phyloP scores from a whole-genome alignment of 2,113 vertebrate species.

The Gavia stellata region DNA sequence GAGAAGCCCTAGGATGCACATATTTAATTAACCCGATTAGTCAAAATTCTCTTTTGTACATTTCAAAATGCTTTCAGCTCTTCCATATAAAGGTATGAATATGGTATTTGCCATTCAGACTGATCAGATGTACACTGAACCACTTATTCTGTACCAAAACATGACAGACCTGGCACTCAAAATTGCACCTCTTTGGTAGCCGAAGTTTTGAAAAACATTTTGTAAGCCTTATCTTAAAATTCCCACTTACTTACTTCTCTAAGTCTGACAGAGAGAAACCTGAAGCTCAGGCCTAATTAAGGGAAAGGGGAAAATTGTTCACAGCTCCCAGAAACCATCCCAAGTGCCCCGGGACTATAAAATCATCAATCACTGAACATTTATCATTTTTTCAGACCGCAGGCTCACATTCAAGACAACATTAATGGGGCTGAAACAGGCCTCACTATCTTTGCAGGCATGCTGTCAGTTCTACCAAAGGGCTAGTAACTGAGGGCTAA shows the following conservation, averaged over 20 bases:
- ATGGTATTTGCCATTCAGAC: not conserved
- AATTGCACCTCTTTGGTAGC: not conserved
- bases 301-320: not conserved
- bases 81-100: not conserved
- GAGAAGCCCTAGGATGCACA: not conserved
- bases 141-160: not conserved
- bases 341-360: constrained; percentile 62
- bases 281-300: constrained; percentile 10
- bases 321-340: constrained; percentile 38
- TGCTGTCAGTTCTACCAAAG: constrained; percentile 71
- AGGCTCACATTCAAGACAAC: constrained; percentile 67
- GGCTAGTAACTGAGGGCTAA: constrained; percentile 66
- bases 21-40: not conserved
- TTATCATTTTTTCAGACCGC: constrained; percentile 73
- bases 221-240: not conserved
- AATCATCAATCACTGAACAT: constrained; percentile 83
- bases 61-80: not conserved
- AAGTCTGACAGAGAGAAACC: not conserved
- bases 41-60: not conserved
- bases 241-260: not conserved
- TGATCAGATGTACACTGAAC: not conserved
- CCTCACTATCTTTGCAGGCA: constrained; percentile 54
- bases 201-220: not conserved
- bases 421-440: constrained; percentile 71
- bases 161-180: not conserved